Evolutionary conservation across 1,140 invertebrate genomes (phyloP).

Genomic region (Aphelinus atriplicis): DNA sequence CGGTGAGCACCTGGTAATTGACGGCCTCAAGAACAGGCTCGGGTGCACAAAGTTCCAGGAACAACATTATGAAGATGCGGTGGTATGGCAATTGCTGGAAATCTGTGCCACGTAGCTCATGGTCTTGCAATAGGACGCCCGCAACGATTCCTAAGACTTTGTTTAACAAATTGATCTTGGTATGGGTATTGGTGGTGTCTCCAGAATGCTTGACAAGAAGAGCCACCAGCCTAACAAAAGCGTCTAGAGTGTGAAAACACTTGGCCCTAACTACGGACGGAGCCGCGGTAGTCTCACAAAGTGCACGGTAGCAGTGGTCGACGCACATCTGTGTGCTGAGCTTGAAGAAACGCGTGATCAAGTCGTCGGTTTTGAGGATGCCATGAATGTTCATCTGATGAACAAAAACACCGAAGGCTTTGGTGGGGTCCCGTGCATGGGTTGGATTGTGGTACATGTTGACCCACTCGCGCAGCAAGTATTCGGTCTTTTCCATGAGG

Average conservation of each 20-base stretch:
- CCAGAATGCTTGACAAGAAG: conserved; percentile 96
- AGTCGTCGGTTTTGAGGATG: conserved; percentile 96
- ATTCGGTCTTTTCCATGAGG: conserved; percentile 95
- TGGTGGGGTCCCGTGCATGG: conserved; percentile 86
- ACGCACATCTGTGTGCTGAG: conserved; percentile 97
- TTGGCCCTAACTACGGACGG: conserved; percentile 79
- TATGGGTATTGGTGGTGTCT: conserved; percentile 86
- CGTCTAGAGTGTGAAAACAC: conserved; percentile 95
- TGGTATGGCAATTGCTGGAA: conserved; percentile 99
- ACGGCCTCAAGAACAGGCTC: conserved; percentile 93
- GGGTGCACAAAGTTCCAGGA: conserved; percentile 93
- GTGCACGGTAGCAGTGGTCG: conserved; percentile 88
- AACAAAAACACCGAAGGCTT: conserved; percentile 94
- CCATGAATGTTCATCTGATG: conserved; percentile 97
- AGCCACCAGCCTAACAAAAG: conserved; percentile 93
- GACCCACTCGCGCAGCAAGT: conserved; percentile 94
- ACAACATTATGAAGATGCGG: conserved; percentile 96
- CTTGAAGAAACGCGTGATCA: conserved; percentile 96
- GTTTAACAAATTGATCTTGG: conserved; percentile 96
- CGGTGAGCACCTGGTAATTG: conserved; percentile 88
- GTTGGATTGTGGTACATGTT: conserved; percentile 85
- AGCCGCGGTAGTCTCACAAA: conserved; percentile 70
- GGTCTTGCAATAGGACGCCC: conserved; percentile 93
- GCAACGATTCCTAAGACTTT: conserved; percentile 95
- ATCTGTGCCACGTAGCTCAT: conserved; percentile 85